phyloP scores from a whole-genome alignment of 2,113 vertebrate genomes.

The Lycaon pictus region DNA sequence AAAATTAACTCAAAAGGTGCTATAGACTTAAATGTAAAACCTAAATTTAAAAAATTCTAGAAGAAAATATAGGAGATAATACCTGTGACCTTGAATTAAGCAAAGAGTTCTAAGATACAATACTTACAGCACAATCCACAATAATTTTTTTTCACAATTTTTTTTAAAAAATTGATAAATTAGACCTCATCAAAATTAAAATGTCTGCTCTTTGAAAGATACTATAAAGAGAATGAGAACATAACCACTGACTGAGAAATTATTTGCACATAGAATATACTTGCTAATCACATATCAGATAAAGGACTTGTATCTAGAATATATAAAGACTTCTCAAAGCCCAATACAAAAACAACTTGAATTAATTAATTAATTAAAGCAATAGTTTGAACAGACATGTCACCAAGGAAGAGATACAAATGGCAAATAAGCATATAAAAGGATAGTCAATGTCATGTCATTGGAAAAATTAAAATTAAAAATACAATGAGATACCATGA shows the following conservation, averaged over 20 bases:
- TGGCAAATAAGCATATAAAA: neutral
- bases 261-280: neutral
- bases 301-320: neutral
- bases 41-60: neutral
- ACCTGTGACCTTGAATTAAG: neutral
- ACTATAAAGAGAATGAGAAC: neutral
- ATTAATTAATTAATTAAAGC: neutral
- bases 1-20: neutral
- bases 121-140: neutral
- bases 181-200: constrained; percentile 15
- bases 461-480: neutral
- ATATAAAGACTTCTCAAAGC: neutral
- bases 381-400: neutral
- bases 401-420: neutral
- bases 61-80: neutral
- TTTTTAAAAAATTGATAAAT: neutral
- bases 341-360: neutral
- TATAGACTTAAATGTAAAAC: neutral
- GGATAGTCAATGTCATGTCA: neutral
- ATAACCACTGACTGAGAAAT: neutral
- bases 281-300: neutral
- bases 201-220: neutral
- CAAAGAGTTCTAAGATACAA: neutral
- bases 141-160: neutral
- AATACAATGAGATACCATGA: neutral